Evolutionary conservation across 2,113 vertebrate genomes (phyloP).

Genomic region (Furnarius figulus): DNA sequence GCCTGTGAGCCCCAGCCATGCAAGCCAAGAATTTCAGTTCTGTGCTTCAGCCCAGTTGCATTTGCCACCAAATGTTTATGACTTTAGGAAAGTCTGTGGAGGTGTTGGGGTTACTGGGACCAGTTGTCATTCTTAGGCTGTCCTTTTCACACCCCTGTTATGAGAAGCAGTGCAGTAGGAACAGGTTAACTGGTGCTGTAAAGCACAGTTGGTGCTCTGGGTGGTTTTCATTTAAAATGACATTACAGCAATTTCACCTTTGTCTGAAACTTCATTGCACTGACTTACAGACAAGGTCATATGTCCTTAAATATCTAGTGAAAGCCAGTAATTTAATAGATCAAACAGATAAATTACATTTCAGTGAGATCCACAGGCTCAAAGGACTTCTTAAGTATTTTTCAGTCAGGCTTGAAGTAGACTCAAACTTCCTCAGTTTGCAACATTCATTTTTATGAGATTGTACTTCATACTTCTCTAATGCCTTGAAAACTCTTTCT

Average conservation of each 20-base stretch:
- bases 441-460: not conserved
- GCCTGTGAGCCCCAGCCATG: not conserved
- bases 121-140: not conserved
- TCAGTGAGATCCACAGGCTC: not conserved
- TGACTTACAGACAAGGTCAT: not conserved
- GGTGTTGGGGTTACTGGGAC: not conserved
- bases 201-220: not conserved
- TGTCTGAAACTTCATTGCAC: not conserved
- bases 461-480: not conserved
- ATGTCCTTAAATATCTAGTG: not conserved
- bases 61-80: not conserved
- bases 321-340: not conserved
- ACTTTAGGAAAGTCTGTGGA: not conserved
- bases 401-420: not conserved
- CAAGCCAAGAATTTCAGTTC: not conserved
- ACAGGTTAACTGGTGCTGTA: not conserved
- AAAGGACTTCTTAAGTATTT: not conserved
- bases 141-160: not conserved
- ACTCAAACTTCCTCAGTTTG: not conserved
- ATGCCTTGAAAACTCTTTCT: not conserved
- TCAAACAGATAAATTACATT: not conserved
- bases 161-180: not conserved
- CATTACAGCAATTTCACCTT: not conserved
- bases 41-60: not conserved
- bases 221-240: not conserved